Evolutionary conservation across 2,888 invertebrate species (phyloP).

Genomic region (Drosophila phalerata): DNA sequence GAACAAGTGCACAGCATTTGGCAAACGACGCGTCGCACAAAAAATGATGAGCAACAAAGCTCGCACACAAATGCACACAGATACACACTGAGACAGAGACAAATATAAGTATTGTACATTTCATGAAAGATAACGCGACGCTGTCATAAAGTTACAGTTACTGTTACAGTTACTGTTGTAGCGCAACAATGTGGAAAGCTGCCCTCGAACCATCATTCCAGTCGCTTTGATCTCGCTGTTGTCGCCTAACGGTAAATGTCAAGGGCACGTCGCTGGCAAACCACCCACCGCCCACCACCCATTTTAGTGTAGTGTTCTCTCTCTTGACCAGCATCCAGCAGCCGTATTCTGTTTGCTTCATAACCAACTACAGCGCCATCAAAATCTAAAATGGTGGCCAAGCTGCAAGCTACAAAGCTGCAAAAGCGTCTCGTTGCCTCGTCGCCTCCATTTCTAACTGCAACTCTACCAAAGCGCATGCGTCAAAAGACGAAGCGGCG

Average conservation of each 20-base stretch:
- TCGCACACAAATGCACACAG: conserved; percentile 11
- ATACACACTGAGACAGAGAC: neutral
- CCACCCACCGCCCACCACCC: conserved; percentile 1
- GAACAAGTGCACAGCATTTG: conserved; percentile 83
- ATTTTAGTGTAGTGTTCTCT: neutral
- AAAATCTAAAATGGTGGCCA: conserved; percentile 76
- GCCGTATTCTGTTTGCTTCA: conserved; percentile 79
- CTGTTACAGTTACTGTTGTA: conserved; percentile 24
- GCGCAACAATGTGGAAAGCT: conserved; percentile 39
- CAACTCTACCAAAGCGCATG: conserved; percentile 51
- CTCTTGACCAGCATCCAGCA: conserved; percentile 54
- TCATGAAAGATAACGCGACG: conserved; percentile 32
- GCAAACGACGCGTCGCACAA: conserved; percentile 11
- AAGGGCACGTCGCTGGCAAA: too few species aligned
- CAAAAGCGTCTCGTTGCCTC: conserved; percentile 51
- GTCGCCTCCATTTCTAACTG: conserved; percentile 9
- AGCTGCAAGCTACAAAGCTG: conserved; percentile 76
- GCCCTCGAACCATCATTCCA: conserved; percentile 4
- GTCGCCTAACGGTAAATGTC: conserved; percentile 47
- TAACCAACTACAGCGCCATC: conserved; percentile 72
- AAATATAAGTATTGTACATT: too few species aligned
- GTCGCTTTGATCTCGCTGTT: conserved; percentile 40
- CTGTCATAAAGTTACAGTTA: conserved; percentile 41
- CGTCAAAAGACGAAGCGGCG: conserved; percentile 64
- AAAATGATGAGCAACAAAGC: conserved; percentile 39